A percentile compares a stretch with the other conserved stretches of the same genome.
These are phyloP conservation scores for Dolichopus griseipennis DNA, from an alignment of 2,888 invertebrate species.

Conservation along the genomic window DNA sequence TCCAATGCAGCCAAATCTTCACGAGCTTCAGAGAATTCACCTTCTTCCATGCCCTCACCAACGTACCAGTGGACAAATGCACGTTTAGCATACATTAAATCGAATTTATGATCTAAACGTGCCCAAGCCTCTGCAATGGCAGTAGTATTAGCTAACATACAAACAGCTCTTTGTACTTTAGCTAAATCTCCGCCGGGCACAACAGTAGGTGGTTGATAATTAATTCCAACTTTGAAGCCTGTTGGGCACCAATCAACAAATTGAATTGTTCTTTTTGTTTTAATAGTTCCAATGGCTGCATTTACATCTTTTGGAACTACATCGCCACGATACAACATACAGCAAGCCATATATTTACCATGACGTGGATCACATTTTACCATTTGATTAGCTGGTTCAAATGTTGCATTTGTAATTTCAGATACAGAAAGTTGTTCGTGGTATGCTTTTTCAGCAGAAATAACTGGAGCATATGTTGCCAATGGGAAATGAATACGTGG, in stretches of 20 bases:
- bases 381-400: slow-evolving; percentile 88
- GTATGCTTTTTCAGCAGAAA: slow-evolving; percentile 81
- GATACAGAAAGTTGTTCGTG: slow-evolving; percentile 77
- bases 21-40: slow-evolving; percentile 69
- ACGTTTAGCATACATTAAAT: slow-evolving; percentile 86
- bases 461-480: slow-evolving; percentile 76
- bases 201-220: slow-evolving; percentile 85
- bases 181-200: slow-evolving; percentile 84
- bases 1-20: slow-evolving; percentile 60
- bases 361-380: slow-evolving; percentile 79
- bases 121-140: slow-evolving; percentile 94
- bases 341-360: slow-evolving; percentile 84
- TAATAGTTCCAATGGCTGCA: slow-evolving; percentile 80
- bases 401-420: slow-evolving; percentile 84
- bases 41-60: slow-evolving; percentile 68
- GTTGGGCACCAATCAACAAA: slow-evolving; percentile 89
- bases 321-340: slow-evolving; percentile 83
- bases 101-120: slow-evolving; percentile 83
- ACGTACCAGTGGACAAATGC: slow-evolving; percentile 89
- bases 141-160: slow-evolving; percentile 91
- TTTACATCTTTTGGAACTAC: slow-evolving; percentile 86
- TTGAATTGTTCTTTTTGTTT: slow-evolving; percentile 85
- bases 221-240: slow-evolving; percentile 63
- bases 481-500: slow-evolving; percentile 87
- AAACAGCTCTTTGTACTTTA: slow-evolving; percentile 84